These are phyloP conservation scores for Leptonema lineaticorne DNA, from an alignment of 1,140 invertebrate genomes.

Conservation along the genomic window DNA sequence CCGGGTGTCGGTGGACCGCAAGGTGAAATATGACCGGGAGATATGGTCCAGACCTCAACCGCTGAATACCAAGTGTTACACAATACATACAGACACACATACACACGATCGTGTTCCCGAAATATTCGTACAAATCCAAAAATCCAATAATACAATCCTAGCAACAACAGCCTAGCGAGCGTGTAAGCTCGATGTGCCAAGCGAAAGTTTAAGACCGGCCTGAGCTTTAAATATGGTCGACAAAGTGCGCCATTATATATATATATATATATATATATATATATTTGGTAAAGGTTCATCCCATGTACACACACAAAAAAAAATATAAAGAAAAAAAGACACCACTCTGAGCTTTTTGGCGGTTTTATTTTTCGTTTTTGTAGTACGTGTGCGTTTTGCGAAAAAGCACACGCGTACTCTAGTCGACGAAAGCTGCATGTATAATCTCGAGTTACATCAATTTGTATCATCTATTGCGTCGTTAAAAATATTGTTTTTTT, in stretches of 20 bases:
- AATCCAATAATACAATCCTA: conserved; percentile 16
- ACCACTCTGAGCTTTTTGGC: too few relatives aligned
- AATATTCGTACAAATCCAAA: conserved; percentile 4
- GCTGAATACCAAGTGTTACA: background rate
- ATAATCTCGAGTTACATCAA: too few relatives aligned
- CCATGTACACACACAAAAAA: too few relatives aligned
- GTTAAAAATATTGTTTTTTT: too few relatives aligned
- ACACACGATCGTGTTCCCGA: background rate
- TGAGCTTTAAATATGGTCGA: conserved; percentile 16
- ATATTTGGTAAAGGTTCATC: too few relatives aligned
- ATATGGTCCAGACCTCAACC: background rate
- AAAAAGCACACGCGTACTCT: too few relatives aligned
- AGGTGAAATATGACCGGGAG: background rate
- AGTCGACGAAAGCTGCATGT: too few relatives aligned
- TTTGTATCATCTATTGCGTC: too few relatives aligned
- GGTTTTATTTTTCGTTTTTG: too few relatives aligned
- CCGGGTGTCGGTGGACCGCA: background rate
- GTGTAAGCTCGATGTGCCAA: background rate
- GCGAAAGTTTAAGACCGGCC: conserved; percentile 8
- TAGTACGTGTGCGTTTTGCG: too few relatives aligned
- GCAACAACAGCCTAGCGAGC: background rate
- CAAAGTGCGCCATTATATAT: background rate
- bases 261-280: background rate
- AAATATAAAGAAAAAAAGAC: too few relatives aligned
- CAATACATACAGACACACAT: background rate